These are phyloP conservation scores for Morus bassanus DNA, from an alignment of 2,797 vertebrate species.

Conservation along the genomic window DNA sequence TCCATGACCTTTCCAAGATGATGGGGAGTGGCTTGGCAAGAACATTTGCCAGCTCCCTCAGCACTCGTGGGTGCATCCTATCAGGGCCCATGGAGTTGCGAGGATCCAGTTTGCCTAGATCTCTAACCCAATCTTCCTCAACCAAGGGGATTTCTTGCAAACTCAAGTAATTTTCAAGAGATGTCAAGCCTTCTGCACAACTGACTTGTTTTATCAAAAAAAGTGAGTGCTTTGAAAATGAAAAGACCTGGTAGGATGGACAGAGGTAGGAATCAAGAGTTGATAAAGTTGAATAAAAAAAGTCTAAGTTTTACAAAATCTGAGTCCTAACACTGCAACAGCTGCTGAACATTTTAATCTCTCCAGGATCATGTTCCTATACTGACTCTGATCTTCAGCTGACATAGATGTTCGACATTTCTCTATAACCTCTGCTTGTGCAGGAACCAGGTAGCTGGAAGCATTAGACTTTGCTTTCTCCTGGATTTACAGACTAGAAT, in stretches of 20 bases:
- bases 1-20: too few species aligned
- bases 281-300: neutral
- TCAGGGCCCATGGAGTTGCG: too few species aligned
- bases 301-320: neutral
- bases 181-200: neutral
- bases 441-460: neutral
- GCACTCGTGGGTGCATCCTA: too few species aligned
- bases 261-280: neutral
- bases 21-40: too few species aligned
- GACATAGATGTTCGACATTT: neutral
- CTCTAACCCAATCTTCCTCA: too few species aligned
- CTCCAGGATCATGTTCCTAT: neutral
- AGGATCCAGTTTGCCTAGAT: too few species aligned
- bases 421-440: neutral
- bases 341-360: neutral
- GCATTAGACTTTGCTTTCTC: neutral
- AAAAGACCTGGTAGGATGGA: neutral
- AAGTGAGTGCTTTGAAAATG: neutral
- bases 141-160: neutral
- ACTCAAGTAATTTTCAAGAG: neutral
- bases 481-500: neutral
- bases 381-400: neutral
- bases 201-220: neutral
- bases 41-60: too few species aligned
- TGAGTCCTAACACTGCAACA: neutral